Evolutionary conservation across 2,113 vertebrate genomes (phyloP).

Genomic region (Hypocryptadius cinnamomeus): DNA sequence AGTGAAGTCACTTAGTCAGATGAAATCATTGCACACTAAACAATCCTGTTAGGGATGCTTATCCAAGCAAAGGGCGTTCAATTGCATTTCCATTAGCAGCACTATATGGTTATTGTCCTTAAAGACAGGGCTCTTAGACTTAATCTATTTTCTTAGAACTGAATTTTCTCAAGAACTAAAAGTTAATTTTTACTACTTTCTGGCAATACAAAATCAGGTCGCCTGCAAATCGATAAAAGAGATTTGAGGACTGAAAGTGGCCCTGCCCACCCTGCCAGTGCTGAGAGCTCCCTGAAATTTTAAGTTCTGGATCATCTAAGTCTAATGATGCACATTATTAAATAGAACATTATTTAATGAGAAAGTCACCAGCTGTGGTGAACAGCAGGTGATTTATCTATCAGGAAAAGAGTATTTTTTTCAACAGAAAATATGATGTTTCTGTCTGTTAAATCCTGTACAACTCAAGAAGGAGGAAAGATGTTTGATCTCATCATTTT

Average conservation of each 20-base stretch:
- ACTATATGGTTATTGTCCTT: constrained; percentile 21
- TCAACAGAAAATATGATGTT: not conserved
- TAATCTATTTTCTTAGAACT: not conserved
- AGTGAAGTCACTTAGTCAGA: not conserved
- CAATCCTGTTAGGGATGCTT: constrained; percentile 6
- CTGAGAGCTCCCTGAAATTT: not conserved
- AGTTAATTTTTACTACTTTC: not conserved
- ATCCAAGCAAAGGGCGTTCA: constrained; percentile 11
- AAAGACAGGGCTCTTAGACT: not conserved
- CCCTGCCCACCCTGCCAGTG: not conserved
- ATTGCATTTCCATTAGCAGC: constrained; percentile 27
- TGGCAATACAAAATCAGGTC: not conserved
- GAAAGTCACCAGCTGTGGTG: not conserved
- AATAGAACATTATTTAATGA: not conserved
- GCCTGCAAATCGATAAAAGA: not conserved
- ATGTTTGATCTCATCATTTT: not conserved
- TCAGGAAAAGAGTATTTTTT: not conserved
- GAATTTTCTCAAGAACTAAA: not conserved
- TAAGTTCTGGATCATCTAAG: not conserved
- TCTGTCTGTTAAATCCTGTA: not conserved
- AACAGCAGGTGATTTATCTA: not conserved
- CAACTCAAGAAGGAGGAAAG: not conserved
- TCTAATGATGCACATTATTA: not conserved
- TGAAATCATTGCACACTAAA: constrained; percentile 11
- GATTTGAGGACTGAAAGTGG: not conserved